Evolutionary conservation across 2,797 vertebrate species (phyloP), one percentile per base, ranked within the genome.

Genomic region (Etheostoma nigrum): DNA sequence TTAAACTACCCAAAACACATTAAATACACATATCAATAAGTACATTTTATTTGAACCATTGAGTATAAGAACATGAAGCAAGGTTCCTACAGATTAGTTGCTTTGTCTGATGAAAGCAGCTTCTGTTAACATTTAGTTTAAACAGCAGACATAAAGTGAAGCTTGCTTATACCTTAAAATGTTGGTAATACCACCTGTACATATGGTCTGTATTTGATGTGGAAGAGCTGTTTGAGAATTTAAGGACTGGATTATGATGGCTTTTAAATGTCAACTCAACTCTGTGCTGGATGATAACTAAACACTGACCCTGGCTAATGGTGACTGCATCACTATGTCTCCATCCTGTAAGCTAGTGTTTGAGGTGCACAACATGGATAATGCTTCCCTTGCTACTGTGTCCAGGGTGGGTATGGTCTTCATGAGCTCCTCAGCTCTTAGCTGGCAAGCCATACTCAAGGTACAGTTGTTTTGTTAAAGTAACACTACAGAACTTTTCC

Each of bases 211-310:
- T 53, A 0, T 10, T 68, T 53, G 9, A 61, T 48, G 14, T 40
- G 11, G 10, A 51, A 62, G 45, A 21, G 12, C 21, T 7, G 4
- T 52, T 33, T 42, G 52, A 63, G n/a, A 51, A 42, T 54, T 27
- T 21, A 33, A 67, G 9, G 30, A 23, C 30, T 63, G 19, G n/a
- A 58, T 53, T 57, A 40, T 57, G 6, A 61, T 47, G 4, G 44
- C 14, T 71, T 62, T 33, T 14, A 36, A 60, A 74, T 80, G 19
- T 62, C 98, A 98, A 72, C 95, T 99, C 64, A 98, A 98, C 91
- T 98, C 97, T 0, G 97, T 98, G 63, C 88, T 99, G 86, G 97
- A 99, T 90, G 97, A 98, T 87, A 98, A 98, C 84, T 97, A 95
- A 93, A 98, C 97, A 4, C 92, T 99, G 36, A 99, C 97, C 0